Base-by-base conservation (phyloP, 2,797 vertebrate genomes). In the Heteromormyrus szaboi region DNA sequence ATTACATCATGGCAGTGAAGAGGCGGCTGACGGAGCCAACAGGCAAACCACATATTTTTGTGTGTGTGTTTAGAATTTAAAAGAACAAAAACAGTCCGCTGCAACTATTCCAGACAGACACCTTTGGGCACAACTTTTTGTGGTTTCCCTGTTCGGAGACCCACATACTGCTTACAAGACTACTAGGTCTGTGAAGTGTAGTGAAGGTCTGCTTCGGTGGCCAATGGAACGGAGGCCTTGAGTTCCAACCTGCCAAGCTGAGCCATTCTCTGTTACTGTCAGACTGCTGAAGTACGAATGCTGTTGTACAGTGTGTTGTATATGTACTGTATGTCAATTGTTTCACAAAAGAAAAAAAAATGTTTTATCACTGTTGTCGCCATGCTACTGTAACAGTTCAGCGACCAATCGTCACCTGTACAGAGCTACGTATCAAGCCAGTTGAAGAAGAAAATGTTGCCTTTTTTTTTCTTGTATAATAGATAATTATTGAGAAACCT, bases 401-500 rank as follows among this genome's bases (percentile, higher is more conserved):
- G 95, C 95, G 96, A 96, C 97, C 96, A 92, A 96, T 96, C 95
- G 96, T 97, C 96, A 96, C 96, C 94, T 98, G 97, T 98, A 98
- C 97, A 99, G 95, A 96, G 92, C 95, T 97, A 94, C 96, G 96
- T 96, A 95, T 97, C 93, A 96, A 98, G 96, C 96, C 96, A 97
- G 97, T 95, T 90, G 93, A 44, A 91, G 92, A 89, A 93, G 92
- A 97, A 98, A 97, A 96, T 96, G 97, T 98, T 99, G 98, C 98
- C 98, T 99, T 99, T 96, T 41, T 41, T 41, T 79, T 79, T 79
- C 97, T 97, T 99, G 98, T 99, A 99, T 96, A 99, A 98, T 98
- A 98, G 97, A 99, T 97, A 98, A 97, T 98, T 97, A 99, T 99
- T 98, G 96, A 97, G 93, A 96, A 96, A 96, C 96, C 96, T 97